Evolutionary conservation across 2,888 invertebrate species (phyloP).

Genomic region (Euzophera pinguis): DNA sequence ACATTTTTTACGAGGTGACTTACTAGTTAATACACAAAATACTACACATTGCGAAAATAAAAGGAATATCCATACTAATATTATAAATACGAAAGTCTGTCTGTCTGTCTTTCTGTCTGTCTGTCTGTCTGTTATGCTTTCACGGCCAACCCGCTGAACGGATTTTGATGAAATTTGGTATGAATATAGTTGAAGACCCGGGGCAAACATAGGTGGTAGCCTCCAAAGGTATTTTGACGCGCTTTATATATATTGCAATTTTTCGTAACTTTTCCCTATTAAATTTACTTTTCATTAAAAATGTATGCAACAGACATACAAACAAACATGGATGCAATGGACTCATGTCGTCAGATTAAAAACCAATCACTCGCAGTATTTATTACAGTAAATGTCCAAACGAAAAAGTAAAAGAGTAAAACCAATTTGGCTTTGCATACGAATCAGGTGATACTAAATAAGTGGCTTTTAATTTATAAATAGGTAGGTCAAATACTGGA

Average conservation of each 20-base stretch:
- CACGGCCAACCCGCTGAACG: too few species aligned
- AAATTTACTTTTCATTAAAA: not conserved
- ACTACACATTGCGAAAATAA: too few species aligned
- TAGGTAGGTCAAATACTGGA: not conserved
- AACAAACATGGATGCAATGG: not conserved
- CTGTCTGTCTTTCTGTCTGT: too few species aligned
- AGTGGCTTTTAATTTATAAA: not conserved
- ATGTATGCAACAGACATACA: not conserved
- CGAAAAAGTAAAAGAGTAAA: slow-evolving; percentile 15
- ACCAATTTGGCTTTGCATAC: slow-evolving; percentile 22
- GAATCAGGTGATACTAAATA: slow-evolving; percentile 14
- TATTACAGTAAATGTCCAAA: slow-evolving; percentile 11
- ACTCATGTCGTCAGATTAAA: not conserved
- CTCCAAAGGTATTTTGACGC: too few species aligned
- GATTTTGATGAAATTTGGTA: too few species aligned
- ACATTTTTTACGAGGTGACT: too few species aligned
- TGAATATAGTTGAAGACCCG: too few species aligned
- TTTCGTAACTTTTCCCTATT: not conserved
- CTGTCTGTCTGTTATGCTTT: too few species aligned
- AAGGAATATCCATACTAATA: too few species aligned
- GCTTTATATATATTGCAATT: not conserved
- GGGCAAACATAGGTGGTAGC: too few species aligned
- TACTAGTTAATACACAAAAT: too few species aligned
- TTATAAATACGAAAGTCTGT: too few species aligned
- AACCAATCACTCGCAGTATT: slow-evolving; percentile 5